Evolutionary conservation across 2,797 vertebrate species (phyloP), one percentile per base, ranked within the genome.

Genomic region (Scolopax bukidnonensis): DNA sequence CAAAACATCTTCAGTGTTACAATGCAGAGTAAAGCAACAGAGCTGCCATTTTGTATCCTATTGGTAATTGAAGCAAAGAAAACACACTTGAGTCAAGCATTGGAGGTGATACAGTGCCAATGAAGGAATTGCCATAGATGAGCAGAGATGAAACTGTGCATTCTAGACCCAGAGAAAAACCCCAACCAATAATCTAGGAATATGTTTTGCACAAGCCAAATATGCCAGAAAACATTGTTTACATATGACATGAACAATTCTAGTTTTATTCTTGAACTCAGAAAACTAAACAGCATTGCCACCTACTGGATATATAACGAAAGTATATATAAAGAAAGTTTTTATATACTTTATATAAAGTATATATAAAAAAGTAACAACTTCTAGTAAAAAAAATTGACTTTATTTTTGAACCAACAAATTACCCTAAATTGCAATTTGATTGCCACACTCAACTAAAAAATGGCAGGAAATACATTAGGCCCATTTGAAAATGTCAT

Each of bases 201-300:
- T 3, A 50, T 30, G 10, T 38, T 84, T 90, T 40, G n/a, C 27
- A 36, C 11, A 87, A 83, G 38, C 14, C 38, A 16, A 70, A 19
- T n/a, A 71, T 5, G 7, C 13, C 77, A 67, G 57, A 43, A 69
- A 79, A 51, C 6, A 8, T 17, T 25, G 16, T 67, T 93, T 77
- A 54, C 10, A 43, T 9, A n/a, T 0, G 1, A 69, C 43, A 30
- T 16, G 4, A 50, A 84, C 28, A 47, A 50, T 6, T 59, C 50
- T 12, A 1, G 2, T 25, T 16, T 57, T 54, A 40, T 11, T 74
- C n/a, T 81, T 82, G 24, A 70, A 33, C 48, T 76, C 82, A 33
- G 90, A 97, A 96, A 93, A 74, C 87, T 95, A 91, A 94, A 85
- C 95, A 92, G 76, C 89, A 97, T 79, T 98, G 98, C 98, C 98